phyloP scores from a whole-genome alignment of 2,113 vertebrate species.

The Toxostoma redivivum region DNA sequence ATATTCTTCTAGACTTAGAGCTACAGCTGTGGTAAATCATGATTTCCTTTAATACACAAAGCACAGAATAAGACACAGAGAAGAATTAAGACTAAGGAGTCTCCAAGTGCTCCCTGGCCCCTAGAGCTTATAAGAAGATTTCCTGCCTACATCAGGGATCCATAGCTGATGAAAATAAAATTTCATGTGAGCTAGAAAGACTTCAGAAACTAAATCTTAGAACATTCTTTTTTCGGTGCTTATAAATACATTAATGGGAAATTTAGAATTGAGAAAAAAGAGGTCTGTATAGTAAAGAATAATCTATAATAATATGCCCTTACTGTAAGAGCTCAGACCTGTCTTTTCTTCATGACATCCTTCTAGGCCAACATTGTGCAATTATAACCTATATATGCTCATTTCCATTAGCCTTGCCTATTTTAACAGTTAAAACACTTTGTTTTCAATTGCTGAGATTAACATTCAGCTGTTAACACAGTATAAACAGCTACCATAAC shows the following conservation, averaged over 20 bases:
- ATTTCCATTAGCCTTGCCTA: neutral
- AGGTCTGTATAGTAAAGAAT: neutral
- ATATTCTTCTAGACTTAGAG: neutral
- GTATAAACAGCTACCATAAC: accelerated
- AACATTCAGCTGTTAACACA: accelerated
- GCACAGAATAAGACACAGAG: neutral
- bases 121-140: neutral
- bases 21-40: neutral
- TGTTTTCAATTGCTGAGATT: neutral
- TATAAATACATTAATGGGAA: neutral
- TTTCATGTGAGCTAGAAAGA: accelerated
- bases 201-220: neutral
- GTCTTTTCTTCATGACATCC: neutral
- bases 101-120: neutral
- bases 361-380: neutral
- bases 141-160: neutral
- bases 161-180: neutral
- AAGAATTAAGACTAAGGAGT: neutral
- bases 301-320: accelerated
- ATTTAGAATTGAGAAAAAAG: neutral
- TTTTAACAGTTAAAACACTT: neutral
- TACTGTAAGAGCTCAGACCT: accelerated
- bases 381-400: accelerated
- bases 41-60: neutral
- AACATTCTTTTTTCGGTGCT: neutral